Evolutionary conservation across 2,113 vertebrate species (phyloP), one percentile per base, ranked within the genome.

Genomic region (Vulpes lagopus): DNA sequence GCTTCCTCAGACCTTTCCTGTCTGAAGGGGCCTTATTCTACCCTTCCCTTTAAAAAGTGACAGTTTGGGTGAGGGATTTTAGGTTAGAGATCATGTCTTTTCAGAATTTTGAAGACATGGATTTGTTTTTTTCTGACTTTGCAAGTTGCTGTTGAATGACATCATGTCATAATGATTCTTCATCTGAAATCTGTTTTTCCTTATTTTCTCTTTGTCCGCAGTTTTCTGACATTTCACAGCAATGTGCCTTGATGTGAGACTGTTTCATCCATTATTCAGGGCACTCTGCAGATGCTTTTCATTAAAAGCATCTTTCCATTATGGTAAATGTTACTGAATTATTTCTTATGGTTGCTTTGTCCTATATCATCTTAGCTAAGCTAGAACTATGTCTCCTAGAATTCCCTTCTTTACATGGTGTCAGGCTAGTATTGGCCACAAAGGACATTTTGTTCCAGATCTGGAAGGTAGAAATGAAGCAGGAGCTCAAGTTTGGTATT

Each of bases 221-320:
- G 38, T 84, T 96, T 95, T 93, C 73, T 78, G 79, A 84, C 92
- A 94, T 59, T 89, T 71, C 51, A 65, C 82, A 80, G 5, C 8
- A 17, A n/a, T 25, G 15, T 43, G 57, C 64, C 51, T 55, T 73
- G 55, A 76, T 80, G 38, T 53, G 64, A 94, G 35, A 25, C 62
- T 57, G 1, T 95, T 91, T 67, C 16, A 38, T 71, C 53, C 20
- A 9, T 51, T 38, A 27, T 57, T 85, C 59, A 71, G 53, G 92
- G n/a, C 49, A 62, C 55, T 79, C 60, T 93, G 17, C 80, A 62
- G 32, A 65, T 35, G 43, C 78, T 71, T 73, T 71, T 57, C 59
- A 71, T 88, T 91, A 22, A 64, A 95, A 83, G 78, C 43, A 22
- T 81, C 57, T 80, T 92, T 88, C 51, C 19, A 85, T 81, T 22